Conservation (phyloP, 2,797 vertebrate species). For the Pangasius macronema region DNA sequence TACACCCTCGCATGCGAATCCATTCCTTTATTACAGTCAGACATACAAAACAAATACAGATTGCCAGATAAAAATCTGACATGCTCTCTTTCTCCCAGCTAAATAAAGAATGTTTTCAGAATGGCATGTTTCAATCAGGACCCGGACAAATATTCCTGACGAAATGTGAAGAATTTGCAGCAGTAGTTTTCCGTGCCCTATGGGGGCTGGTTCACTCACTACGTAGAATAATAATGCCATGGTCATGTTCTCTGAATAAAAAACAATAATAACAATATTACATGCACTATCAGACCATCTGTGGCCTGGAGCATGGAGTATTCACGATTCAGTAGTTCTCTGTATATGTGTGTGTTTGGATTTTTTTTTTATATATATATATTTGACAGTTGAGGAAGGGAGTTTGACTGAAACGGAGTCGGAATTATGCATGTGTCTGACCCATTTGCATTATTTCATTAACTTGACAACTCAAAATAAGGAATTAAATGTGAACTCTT, state of each 20-base stretch:
- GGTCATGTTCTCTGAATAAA: conserved; percentile 60
- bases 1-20: not conserved
- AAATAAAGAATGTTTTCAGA: conserved; percentile 22
- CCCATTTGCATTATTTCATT: not conserved
- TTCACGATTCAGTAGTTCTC: not conserved
- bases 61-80: conserved; percentile 7
- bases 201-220: conserved; percentile 55
- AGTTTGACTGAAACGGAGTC: not conserved
- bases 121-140: conserved; percentile 8
- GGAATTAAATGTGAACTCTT: not conserved
- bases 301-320: conserved; percentile 58
- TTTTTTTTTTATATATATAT: too few relatives aligned
- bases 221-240: conserved; percentile 68
- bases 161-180: conserved; percentile 58
- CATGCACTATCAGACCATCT: conserved; percentile 48
- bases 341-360: not conserved
- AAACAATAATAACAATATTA: conserved; percentile 61
- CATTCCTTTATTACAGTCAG: not conserved
- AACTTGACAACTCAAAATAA: not conserved
- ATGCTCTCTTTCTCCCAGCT: not conserved
- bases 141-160: not conserved
- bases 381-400: too few relatives aligned
- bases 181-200: conserved; percentile 62
- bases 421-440: not conserved
- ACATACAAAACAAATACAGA: not conserved